Evolutionary conservation across 2,888 invertebrate species (phyloP).

Genomic region (Acronicta psi): DNA sequence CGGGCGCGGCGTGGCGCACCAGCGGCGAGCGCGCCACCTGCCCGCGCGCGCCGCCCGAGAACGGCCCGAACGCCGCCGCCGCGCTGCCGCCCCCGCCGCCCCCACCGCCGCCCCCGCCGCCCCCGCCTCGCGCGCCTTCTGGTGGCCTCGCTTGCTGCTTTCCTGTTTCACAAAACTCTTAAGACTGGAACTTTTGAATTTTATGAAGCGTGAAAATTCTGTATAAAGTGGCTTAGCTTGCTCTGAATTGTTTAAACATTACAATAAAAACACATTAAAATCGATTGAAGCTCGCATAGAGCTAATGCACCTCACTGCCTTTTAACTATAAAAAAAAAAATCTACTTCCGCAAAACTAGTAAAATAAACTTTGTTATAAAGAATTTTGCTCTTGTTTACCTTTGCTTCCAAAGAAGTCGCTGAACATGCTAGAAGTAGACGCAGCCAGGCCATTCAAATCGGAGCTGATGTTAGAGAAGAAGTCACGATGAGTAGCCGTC

Average conservation of each 20-base stretch:
- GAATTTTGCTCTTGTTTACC: slow-evolving; percentile 74
- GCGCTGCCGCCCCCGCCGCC: slow-evolving; percentile 32
- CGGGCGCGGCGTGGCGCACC: slow-evolving; percentile 93
- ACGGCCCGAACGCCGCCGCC: slow-evolving; percentile 78
- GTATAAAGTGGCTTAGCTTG: too few relatives aligned
- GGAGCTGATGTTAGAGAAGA: slow-evolving; percentile 97
- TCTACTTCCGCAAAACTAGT: too few relatives aligned
- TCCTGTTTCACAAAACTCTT: neutral
- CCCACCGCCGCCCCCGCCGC: slow-evolving; percentile 24
- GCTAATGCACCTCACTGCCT: too few relatives aligned
- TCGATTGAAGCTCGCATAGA: too few relatives aligned
- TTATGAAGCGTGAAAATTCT: too few relatives aligned
- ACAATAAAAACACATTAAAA: too few relatives aligned
- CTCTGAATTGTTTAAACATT: too few relatives aligned
- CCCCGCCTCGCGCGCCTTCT: slow-evolving; percentile 22
- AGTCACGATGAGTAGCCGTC: slow-evolving; percentile 92
- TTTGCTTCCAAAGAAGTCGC: slow-evolving; percentile 96
- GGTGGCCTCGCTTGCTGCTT: slow-evolving; percentile 55
- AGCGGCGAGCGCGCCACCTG: slow-evolving; percentile 96
- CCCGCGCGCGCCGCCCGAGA: slow-evolving; percentile 92
- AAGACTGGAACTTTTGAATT: too few relatives aligned
- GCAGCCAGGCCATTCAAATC: slow-evolving; percentile 98
- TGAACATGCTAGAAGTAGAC: slow-evolving; percentile 97
- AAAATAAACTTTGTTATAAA: neutral
- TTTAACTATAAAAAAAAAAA: too few relatives aligned